Evolutionary conservation across 2,797 vertebrate species (phyloP).

Genomic region (Pogonophryne albipinna): DNA sequence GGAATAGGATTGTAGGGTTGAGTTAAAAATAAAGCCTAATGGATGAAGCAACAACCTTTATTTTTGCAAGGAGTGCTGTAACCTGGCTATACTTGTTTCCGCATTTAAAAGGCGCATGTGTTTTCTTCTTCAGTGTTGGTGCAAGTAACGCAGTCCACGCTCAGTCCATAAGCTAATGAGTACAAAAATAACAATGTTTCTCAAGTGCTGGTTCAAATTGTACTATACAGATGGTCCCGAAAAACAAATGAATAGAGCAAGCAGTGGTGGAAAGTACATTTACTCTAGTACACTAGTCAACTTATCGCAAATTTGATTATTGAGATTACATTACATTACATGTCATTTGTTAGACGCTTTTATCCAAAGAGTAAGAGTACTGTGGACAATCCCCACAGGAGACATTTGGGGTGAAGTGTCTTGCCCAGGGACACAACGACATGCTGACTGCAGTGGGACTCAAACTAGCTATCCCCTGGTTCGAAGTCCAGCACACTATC

Average conservation of each 20-base stretch:
- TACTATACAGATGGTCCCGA: not conserved
- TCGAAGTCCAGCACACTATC: too few relatives aligned
- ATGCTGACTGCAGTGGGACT: too few relatives aligned
- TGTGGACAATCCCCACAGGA: too few relatives aligned
- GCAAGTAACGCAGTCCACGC: slow-evolving; percentile 1
- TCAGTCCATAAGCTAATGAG: slow-evolving; percentile 27
- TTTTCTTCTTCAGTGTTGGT: slow-evolving; percentile 26
- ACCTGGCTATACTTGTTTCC: slow-evolving; percentile 23
- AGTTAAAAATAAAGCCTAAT: not conserved
- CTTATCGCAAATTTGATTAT: too few relatives aligned
- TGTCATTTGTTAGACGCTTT: too few relatives aligned
- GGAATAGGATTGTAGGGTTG: not conserved
- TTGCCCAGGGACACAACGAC: too few relatives aligned
- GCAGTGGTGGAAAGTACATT: not conserved
- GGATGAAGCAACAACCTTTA: not conserved
- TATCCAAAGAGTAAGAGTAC: too few relatives aligned
- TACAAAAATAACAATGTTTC: slow-evolving; percentile 22
- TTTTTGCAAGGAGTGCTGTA: slow-evolving; percentile 22
- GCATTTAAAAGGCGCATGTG: not conserved
- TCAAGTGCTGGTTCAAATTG: slow-evolving; percentile 9
- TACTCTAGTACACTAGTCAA: too few relatives aligned
- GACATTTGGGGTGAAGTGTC: too few relatives aligned
- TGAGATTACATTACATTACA: too few relatives aligned
- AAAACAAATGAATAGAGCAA: slow-evolving; percentile 3
- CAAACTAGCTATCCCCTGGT: too few relatives aligned